Evolutionary conservation across 2,797 vertebrate species (phyloP).

Genomic region (Buphagus erythrorhynchus): DNA sequence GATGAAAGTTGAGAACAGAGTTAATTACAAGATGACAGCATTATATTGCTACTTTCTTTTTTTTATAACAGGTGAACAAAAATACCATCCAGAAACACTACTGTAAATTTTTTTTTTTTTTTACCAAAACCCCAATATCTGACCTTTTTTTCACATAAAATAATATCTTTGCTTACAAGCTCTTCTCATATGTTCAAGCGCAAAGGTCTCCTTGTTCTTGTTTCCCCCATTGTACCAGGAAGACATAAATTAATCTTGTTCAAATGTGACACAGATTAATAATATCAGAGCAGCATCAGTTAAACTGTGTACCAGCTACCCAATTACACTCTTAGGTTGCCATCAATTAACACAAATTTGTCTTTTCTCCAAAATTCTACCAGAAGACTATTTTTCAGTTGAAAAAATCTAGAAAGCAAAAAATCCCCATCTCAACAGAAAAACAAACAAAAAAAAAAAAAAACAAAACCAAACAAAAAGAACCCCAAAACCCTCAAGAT

Average conservation of each 20-base stretch:
- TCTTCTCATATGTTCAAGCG: background rate
- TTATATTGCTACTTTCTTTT: accelerated
- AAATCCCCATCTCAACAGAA: background rate
- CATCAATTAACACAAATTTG: background rate
- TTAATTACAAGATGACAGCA: background rate
- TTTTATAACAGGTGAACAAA: background rate
- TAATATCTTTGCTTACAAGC: background rate
- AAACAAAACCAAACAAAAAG: background rate
- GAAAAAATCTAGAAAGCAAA: background rate
- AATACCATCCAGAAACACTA: background rate
- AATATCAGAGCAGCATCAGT: background rate
- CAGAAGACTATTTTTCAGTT: accelerated
- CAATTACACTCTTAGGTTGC: background rate
- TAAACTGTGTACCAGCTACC: background rate
- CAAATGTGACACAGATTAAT: background rate
- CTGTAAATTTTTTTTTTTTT: background rate
- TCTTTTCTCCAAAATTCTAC: background rate
- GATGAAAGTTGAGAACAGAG: background rate
- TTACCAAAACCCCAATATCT: background rate
- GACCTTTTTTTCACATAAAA: background rate
- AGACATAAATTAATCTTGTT: background rate
- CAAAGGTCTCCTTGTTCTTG: background rate
- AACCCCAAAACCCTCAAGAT: background rate
- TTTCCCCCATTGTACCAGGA: background rate
- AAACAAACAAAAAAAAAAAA: no score